Evolutionary conservation across 2,113 vertebrate species (phyloP).

Genomic region (Asarcornis scutulata): DNA sequence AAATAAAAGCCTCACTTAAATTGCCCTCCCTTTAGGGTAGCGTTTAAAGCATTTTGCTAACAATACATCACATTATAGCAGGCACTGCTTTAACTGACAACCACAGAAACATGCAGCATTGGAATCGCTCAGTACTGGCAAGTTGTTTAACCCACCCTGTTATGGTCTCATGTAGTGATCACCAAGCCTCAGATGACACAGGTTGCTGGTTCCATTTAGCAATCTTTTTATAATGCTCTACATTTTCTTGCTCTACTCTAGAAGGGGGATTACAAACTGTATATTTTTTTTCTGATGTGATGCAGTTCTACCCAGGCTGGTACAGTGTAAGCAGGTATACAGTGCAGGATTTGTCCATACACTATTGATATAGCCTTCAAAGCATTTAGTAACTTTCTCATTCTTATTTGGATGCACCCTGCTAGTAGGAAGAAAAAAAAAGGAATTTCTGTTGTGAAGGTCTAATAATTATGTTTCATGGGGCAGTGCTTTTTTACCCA

Average conservation of each 20-base stretch:
- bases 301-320: background rate
- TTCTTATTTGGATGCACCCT: background rate
- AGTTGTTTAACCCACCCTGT: background rate
- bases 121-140: background rate
- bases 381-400: background rate
- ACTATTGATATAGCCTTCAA: background rate
- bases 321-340: background rate
- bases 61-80: background rate
- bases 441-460: background rate
- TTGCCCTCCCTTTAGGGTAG: background rate
- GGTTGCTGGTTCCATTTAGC: background rate
- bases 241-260: background rate
- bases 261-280: background rate
- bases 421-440: background rate
- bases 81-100: background rate
- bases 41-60: constrained; percentile 15
- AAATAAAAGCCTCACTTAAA: constrained; percentile 14
- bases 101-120: background rate
- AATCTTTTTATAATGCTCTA: background rate
- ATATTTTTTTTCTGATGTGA: background rate
- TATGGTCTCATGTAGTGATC: background rate
- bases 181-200: background rate
- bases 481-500: background rate
- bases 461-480: background rate
- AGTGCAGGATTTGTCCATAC: background rate